Conservation (phyloP, 2,113 vertebrate species). For the Ciconia stormi region DNA sequence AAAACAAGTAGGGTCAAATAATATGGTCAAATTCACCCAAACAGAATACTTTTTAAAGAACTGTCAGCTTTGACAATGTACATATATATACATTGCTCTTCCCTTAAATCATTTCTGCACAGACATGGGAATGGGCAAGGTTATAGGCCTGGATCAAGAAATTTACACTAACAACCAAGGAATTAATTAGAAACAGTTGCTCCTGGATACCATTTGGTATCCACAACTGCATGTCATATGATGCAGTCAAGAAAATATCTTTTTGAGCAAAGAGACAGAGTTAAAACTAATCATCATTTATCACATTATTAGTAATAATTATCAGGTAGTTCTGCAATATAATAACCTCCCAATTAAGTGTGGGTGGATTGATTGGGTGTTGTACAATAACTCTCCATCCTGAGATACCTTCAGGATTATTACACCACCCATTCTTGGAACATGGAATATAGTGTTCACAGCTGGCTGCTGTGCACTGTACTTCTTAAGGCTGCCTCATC, state of each 20-base stretch:
- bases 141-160: background rate
- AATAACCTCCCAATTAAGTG: background rate
- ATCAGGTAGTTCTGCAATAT: background rate
- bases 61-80: background rate
- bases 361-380: background rate
- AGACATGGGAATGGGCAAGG: background rate
- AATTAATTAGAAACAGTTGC: background rate
- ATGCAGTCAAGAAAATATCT: background rate
- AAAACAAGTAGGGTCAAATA: background rate
- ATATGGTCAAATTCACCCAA: background rate
- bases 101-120: background rate
- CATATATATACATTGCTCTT: background rate
- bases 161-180: background rate
- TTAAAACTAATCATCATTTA: background rate
- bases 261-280: background rate
- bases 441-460: background rate
- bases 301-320: background rate
- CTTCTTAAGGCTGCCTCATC: background rate
- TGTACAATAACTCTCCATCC: background rate
- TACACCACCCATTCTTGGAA: background rate
- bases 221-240: background rate
- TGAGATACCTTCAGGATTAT: background rate
- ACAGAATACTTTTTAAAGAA: background rate
- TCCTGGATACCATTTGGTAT: background rate
- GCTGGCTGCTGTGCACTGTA: background rate